Evolutionary conservation across 2,888 invertebrate species (phyloP).

Genomic region (Leptothorax acervorum): DNA sequence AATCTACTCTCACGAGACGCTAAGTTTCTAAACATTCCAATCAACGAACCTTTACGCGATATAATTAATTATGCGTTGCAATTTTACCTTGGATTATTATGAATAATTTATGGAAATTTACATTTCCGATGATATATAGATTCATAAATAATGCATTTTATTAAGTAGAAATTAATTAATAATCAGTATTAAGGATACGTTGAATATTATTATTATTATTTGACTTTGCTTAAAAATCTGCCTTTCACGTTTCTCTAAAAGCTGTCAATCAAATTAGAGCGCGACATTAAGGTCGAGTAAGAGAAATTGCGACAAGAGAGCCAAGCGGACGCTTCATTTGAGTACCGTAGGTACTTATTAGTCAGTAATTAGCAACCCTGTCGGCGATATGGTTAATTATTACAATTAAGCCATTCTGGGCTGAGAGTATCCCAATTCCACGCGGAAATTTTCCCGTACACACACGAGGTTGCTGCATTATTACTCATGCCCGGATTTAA

Average conservation of each 20-base stretch:
- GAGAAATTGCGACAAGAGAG: conserved; percentile 36
- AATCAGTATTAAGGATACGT: neutral
- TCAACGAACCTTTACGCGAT: neutral
- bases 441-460: conserved; percentile 31
- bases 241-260: conserved; percentile 4
- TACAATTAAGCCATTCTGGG: conserved; percentile 62
- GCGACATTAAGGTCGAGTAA: conserved; percentile 22
- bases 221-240: neutral
- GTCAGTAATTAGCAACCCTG: conserved; percentile 64
- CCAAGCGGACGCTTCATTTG: conserved; percentile 20
- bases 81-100: conserved; percentile 5
- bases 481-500: conserved; percentile 24
- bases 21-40: neutral
- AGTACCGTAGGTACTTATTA: conserved; percentile 58
- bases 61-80: conserved; percentile 11
- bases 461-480: neutral
- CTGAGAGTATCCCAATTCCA: conserved; percentile 43
- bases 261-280: conserved; percentile 38
- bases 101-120: conserved; percentile 16
- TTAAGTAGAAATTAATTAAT: conserved; percentile 6
- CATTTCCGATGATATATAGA: neutral
- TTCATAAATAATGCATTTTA: neutral
- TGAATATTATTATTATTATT: conserved; percentile 2
- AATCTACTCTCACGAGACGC: no score
- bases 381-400: conserved; percentile 48